phyloP scores from a whole-genome alignment of 2,888 invertebrate genomes.

The Gryllus longicercus region DNA sequence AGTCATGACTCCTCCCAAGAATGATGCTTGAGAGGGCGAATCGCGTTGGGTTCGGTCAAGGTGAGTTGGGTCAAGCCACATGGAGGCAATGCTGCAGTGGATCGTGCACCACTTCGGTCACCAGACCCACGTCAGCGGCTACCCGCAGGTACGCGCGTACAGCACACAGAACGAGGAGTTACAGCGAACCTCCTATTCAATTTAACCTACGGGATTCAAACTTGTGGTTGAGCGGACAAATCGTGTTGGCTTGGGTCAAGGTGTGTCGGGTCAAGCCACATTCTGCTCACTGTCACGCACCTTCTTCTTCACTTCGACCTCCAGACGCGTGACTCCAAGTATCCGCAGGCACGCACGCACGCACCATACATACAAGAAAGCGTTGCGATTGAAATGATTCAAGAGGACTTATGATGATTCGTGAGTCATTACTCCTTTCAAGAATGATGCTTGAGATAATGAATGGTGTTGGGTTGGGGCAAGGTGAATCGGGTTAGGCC shows the following conservation, averaged over 20 bases:
- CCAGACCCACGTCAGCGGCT: slow-evolving; percentile 70
- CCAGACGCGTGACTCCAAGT: slow-evolving; percentile 70
- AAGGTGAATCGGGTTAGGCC: no score
- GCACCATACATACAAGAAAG: background rate
- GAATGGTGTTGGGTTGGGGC: no score
- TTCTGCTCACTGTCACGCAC: slow-evolving; percentile 45
- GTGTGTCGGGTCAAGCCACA: slow-evolving; percentile 46
- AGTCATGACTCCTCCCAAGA: no score
- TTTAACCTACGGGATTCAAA: background rate
- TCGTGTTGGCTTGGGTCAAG: no score
- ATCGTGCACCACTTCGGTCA: slow-evolving; percentile 83
- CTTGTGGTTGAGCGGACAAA: no score
- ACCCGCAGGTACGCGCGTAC: slow-evolving; percentile 55
- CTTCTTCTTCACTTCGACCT: slow-evolving; percentile 77
- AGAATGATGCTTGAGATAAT: no score
- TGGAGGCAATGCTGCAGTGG: no score
- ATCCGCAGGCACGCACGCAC: slow-evolving; percentile 55
- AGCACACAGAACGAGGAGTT: background rate
- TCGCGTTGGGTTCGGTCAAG: no score
- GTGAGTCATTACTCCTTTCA: no score
- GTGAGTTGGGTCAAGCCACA: no score
- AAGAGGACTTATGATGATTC: no score
- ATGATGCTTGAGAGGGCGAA: no score
- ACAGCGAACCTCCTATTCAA: slow-evolving; percentile 24
- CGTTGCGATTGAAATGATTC: background rate